Evolutionary conservation across 2,113 vertebrate genomes (phyloP).

Genomic region (Nannobrachium achirus): DNA sequence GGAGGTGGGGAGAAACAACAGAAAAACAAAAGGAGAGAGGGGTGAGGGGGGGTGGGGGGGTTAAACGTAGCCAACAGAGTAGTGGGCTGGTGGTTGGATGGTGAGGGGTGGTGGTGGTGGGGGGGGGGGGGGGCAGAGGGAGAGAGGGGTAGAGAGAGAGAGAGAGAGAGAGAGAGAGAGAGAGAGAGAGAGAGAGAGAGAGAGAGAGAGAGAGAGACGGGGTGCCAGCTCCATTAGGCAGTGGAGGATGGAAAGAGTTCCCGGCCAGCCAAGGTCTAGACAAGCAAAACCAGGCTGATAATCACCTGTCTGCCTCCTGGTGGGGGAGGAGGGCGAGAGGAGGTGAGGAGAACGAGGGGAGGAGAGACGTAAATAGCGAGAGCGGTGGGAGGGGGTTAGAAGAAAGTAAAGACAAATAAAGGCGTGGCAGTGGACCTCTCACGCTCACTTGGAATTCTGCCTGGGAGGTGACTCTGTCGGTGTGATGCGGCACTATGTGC

Average conservation of each 20-base stretch:
- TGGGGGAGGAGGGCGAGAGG: constrained; percentile 16
- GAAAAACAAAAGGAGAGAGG: constrained; percentile 73
- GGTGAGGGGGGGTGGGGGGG: constrained; percentile 23
- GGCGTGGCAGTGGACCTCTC: constrained; percentile 17
- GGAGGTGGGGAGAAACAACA: constrained; percentile 48
- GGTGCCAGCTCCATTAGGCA: constrained; percentile 81
- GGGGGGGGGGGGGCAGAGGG: constrained; percentile 31
- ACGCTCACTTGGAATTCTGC: background rate
- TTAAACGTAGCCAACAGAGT: constrained; percentile 59
- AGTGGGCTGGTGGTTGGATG: constrained; percentile 10
- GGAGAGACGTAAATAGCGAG: constrained; percentile 18
- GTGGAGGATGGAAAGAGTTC: constrained; percentile 82
- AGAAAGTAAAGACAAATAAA: constrained; percentile 18
- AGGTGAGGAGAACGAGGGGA: constrained; percentile 9
- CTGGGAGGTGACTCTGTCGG: background rate
- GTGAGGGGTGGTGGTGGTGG: constrained; percentile 36
- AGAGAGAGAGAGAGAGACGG: constrained; percentile 55
- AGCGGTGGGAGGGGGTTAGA: constrained; percentile 14
- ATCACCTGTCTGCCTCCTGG: constrained; percentile 63
- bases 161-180: constrained; percentile 41
- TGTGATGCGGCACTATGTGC: background rate
- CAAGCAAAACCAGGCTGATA: constrained; percentile 81
- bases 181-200: constrained; percentile 49
- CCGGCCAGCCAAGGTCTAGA: constrained; percentile 72
- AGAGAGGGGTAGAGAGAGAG: constrained; percentile 42